phyloP scores from a whole-genome alignment of 2,888 invertebrate genomes.

The Sphecodes monilicornis region DNA sequence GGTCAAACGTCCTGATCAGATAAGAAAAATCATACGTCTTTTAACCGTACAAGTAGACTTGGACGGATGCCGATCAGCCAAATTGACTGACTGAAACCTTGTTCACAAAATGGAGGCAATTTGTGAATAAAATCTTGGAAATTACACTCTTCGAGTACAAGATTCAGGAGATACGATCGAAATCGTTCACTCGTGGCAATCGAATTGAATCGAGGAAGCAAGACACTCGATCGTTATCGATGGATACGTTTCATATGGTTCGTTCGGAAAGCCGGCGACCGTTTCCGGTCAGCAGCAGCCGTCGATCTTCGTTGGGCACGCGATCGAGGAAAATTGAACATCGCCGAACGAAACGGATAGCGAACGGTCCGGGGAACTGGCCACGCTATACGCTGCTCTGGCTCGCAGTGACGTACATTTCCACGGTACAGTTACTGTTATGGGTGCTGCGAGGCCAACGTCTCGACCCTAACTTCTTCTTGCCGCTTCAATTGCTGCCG shows the following conservation, averaged over 20 bases:
- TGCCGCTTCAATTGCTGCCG: constrained; percentile 31
- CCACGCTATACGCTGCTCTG: not conserved
- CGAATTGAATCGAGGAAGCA: not conserved
- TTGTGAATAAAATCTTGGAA: not conserved
- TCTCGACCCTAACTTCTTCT: constrained; percentile 44
- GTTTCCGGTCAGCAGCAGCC: constrained; percentile 12
- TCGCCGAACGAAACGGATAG: constrained; percentile 50
- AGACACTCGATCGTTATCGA: constrained; percentile 4
- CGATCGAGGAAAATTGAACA: constrained; percentile 58
- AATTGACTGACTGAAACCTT: not conserved
- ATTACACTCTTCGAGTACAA: not conserved
- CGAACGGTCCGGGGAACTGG: not conserved
- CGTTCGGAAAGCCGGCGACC: constrained; percentile 19
- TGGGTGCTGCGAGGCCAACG: constrained; percentile 29
- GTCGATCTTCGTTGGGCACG: constrained; percentile 19
- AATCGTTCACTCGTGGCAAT: not conserved
- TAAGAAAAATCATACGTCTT: too few relatives aligned
- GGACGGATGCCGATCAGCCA: not conserved
- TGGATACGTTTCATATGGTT: constrained; percentile 40
- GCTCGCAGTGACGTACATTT: constrained; percentile 45
- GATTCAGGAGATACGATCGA: not conserved
- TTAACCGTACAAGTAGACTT: not conserved
- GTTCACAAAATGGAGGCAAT: not conserved
- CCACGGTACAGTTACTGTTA: constrained; percentile 59
- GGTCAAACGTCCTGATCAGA: too few relatives aligned